Evolutionary conservation across 2,113 vertebrate genomes (phyloP).

Genomic region (Regulus satrapa): DNA sequence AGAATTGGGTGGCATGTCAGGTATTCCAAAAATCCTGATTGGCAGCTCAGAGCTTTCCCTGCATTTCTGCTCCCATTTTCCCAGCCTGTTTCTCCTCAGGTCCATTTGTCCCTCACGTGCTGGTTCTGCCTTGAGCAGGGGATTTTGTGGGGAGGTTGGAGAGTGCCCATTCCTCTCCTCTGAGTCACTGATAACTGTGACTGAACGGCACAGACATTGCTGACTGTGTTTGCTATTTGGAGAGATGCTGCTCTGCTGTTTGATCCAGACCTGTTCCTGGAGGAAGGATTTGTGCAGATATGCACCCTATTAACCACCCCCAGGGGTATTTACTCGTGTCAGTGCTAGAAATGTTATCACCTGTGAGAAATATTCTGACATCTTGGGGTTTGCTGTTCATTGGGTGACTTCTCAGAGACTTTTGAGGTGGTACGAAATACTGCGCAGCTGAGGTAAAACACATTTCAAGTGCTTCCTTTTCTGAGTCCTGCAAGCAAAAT

Average conservation of each 20-base stretch:
- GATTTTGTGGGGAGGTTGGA: neutral
- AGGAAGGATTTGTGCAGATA: neutral
- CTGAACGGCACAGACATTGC: neutral
- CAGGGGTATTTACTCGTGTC: neutral
- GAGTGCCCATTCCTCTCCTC: neutral
- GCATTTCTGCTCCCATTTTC: neutral
- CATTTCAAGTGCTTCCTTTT: neutral
- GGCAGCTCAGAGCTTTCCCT: neutral
- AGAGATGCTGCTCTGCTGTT: neutral
- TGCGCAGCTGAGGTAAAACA: neutral
- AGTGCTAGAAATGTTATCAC: neutral
- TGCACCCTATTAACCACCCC: neutral
- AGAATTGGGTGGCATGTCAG: neutral
- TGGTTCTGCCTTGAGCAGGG: neutral
- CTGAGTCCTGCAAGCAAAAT: neutral
- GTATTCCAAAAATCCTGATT: fast-evolving
- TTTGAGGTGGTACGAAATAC: neutral
- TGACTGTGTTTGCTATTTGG: neutral
- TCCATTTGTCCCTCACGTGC: neutral
- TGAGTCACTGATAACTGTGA: neutral
- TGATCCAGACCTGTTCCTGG: neutral
- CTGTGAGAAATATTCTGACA: neutral
- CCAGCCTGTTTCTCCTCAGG: neutral
- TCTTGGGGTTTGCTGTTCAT: neutral
- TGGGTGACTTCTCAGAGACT: neutral